Conservation (phyloP, 2,888 invertebrate genomes). For the Drosophila cracens region DNA sequence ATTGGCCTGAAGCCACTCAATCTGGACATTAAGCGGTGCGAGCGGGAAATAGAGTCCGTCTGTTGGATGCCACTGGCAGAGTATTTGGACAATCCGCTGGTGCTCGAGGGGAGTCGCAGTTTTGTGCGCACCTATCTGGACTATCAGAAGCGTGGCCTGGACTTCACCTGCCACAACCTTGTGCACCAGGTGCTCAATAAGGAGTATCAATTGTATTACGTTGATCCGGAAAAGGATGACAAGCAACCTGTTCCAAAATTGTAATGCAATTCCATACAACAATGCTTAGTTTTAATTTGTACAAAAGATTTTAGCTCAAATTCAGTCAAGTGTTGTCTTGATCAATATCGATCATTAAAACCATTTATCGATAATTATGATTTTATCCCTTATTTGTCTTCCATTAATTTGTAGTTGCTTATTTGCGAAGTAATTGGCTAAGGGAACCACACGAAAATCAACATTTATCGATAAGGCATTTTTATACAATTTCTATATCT, state of each 20-base stretch:
- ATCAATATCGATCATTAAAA: slow-evolving; percentile 1
- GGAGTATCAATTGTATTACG: slow-evolving; percentile 81
- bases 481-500: not conserved
- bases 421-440: not conserved
- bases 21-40: slow-evolving; percentile 88
- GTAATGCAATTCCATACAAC: slow-evolving; percentile 18
- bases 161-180: slow-evolving; percentile 87
- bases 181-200: slow-evolving; percentile 82
- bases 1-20: slow-evolving; percentile 89
- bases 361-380: not conserved
- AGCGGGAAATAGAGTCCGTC: slow-evolving; percentile 91
- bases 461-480: not conserved
- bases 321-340: slow-evolving; percentile 16
- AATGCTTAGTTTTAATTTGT: slow-evolving; percentile 29
- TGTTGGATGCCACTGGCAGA: slow-evolving; percentile 93
- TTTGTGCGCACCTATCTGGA: slow-evolving; percentile 89
- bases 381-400: not conserved
- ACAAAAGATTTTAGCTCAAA: slow-evolving; percentile 21
- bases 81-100: slow-evolving; percentile 89
- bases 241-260: slow-evolving; percentile 17
- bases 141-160: slow-evolving; percentile 87
- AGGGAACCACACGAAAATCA: not conserved
- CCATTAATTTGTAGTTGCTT: not conserved
- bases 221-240: slow-evolving; percentile 58
- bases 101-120: slow-evolving; percentile 90